phyloP scores from a whole-genome alignment of 2,888 invertebrate species.

The Lumbricus terrestris region DNA sequence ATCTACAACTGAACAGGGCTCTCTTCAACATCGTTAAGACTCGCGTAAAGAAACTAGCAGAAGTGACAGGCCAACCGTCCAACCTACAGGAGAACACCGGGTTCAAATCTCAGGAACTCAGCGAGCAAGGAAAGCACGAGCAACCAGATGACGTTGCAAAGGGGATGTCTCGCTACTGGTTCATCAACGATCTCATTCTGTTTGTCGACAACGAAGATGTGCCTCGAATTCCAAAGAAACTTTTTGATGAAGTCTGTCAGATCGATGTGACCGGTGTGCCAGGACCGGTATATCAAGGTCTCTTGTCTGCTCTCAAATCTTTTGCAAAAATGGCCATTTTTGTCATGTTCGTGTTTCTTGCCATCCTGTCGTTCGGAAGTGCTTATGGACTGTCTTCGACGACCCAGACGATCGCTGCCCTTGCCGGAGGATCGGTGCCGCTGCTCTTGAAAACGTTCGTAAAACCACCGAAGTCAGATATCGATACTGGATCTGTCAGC shows the following conservation, averaged over 20 bases:
- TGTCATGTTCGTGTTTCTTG: constrained; percentile 55
- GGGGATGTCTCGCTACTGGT: too few species aligned
- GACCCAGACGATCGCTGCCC: constrained; percentile 56
- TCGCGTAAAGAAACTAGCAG: neutral
- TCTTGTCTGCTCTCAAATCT: too few species aligned
- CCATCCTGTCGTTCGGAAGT: constrained; percentile 56
- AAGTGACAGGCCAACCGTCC: constrained; percentile 34
- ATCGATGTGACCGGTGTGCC: too few species aligned
- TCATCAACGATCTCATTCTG: constrained; percentile 52
- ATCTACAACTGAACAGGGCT: constrained; percentile 52
- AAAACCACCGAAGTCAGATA: constrained; percentile 48
- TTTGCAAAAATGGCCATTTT: too few species aligned
- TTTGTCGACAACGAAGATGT: constrained; percentile 56
- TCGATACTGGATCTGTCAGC: constrained; percentile 54
- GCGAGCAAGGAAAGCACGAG: constrained; percentile 41
- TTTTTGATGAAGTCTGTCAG: too few species aligned
- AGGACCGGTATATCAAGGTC: too few species aligned
- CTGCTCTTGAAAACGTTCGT: constrained; percentile 46
- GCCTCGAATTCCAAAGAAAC: too few species aligned
- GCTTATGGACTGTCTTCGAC: constrained; percentile 53
- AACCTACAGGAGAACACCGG: constrained; percentile 48
- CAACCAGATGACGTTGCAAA: constrained; percentile 37
- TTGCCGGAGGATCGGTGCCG: constrained; percentile 47
- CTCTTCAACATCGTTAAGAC: constrained; percentile 32
- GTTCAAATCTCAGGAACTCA: constrained; percentile 40